phyloP scores from a whole-genome alignment of 2,113 vertebrate genomes.

The Sinocyclocheilus grahami region DNA sequence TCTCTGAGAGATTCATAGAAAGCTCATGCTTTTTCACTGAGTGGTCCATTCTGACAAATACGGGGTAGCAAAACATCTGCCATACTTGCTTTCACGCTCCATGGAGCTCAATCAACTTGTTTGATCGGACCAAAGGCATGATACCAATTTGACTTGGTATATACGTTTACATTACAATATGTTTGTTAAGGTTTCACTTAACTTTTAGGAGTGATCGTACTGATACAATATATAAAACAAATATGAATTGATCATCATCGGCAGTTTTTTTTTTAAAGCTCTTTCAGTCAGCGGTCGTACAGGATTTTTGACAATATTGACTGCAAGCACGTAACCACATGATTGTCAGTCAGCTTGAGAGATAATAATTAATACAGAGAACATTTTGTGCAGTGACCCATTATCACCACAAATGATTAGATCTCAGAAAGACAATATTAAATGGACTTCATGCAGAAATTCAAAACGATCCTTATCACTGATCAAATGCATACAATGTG shows the following conservation, averaged over 20 bases:
- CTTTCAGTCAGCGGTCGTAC: slow-evolving; percentile 34
- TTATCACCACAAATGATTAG: slow-evolving; percentile 25
- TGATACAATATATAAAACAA: slow-evolving; percentile 11
- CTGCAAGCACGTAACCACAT: slow-evolving; percentile 26
- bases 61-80: slow-evolving; percentile 44
- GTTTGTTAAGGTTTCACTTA: background rate
- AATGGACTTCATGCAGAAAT: slow-evolving; percentile 61
- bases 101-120: background rate
- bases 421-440: slow-evolving; percentile 45
- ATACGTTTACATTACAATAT: background rate
- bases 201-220: slow-evolving; percentile 6
- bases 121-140: background rate
- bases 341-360: slow-evolving; percentile 70
- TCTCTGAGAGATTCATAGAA: slow-evolving; percentile 57
- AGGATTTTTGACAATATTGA: slow-evolving; percentile 44
- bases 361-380: slow-evolving; percentile 40
- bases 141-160: background rate
- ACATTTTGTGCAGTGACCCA: slow-evolving; percentile 31
- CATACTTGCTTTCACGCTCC: slow-evolving; percentile 25
- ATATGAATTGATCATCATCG: background rate
- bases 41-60: slow-evolving; percentile 53
- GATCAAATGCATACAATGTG: slow-evolving; percentile 48
- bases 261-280: background rate
- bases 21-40: slow-evolving; percentile 62
- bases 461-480: slow-evolving; percentile 38